Evolutionary conservation across 2,113 vertebrate species (phyloP), one percentile per base, ranked within the genome.

Genomic region (Tachycineta bicolor): DNA sequence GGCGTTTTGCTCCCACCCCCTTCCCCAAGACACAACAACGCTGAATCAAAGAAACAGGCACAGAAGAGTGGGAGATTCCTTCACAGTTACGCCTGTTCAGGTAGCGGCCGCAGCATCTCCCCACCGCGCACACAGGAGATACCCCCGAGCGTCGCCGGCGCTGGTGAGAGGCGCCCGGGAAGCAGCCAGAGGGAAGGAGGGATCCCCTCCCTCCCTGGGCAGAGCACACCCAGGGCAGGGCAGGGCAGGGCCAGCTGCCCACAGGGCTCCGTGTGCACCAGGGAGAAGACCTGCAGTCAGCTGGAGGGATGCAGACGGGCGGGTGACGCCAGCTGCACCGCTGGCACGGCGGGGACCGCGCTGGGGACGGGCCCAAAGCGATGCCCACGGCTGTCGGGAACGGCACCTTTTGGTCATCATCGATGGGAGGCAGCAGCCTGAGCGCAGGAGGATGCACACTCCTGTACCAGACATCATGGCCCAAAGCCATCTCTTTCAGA

Each of bases 41-140:
- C 71, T 91, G 93, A 92, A 91, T 96, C 60, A 70, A 77, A 94
- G 83, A 87, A 92, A 95, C 90, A 97, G 96, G 96, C 97, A 97
- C 96, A 92, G 90, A 52, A 87, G 68, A 92, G 93, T 65, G 44
- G 89, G 87, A 85, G 76, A 83, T 90, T 94, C 90, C 86, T 94
- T 96, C 95, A 95, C 91, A 96, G 96, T 90, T 25, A 62, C 3
- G 7, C 19, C 94, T 84, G 62, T 65, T 79, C 46, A 68, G 89
- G 79, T 11, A 83, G 75, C 7, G 7, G 78, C 58, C 62, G 29
- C 77, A 75, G 88, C 83, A 70, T 7, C 67, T 78, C 69, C 75
- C 23, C 23, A 10, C 33, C 1, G 25, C 2, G 31, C 69, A 50
- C 37, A 9, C 62, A 53, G n/a, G 60, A 41, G 79, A 74, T 16